Percentiles rank a stretch among this genome's conserved stretches.
phyloP scores from a whole-genome alignment of 2,888 invertebrate species.

The Parapristionchus giblindavisi region DNA sequence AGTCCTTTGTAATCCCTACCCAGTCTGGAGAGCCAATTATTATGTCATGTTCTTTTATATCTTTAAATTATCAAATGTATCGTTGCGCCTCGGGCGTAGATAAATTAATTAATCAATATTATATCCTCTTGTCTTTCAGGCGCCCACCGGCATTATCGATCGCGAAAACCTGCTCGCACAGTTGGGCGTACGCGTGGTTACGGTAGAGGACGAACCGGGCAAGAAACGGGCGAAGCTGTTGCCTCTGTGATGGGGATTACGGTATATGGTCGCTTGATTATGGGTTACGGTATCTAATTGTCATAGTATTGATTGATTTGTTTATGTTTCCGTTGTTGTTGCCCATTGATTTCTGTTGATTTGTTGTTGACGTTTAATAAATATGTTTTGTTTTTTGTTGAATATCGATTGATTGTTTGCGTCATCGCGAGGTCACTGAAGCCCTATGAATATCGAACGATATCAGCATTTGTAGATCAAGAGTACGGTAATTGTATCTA shows the following conservation, averaged over 20 bases:
- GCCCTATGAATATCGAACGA: too few relatives aligned
- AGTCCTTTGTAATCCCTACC: too few relatives aligned
- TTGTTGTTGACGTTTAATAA: neutral
- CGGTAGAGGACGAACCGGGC: conserved; percentile 32
- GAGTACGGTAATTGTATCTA: too few relatives aligned
- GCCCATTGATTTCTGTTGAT: neutral
- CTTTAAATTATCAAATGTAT: too few relatives aligned
- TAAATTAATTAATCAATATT: too few relatives aligned
- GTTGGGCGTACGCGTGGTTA: conserved; percentile 46
- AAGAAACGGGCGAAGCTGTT: conserved; percentile 37
- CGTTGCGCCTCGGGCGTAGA: too few relatives aligned
- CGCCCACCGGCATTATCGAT: conserved; percentile 51
- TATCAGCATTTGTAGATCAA: too few relatives aligned
- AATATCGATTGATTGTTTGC: neutral
- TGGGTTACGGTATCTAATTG: conserved; percentile 21
- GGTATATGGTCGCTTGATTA: conserved; percentile 26
- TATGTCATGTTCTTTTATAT: too few relatives aligned
- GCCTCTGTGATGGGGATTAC: neutral
- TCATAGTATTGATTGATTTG: neutral
- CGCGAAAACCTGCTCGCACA: conserved; percentile 48
- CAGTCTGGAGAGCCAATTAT: too few relatives aligned
- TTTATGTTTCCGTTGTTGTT: neutral
- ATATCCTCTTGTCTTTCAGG: conserved; percentile 39
- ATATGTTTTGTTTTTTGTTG: neutral
- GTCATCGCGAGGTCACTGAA: too few relatives aligned